Evolutionary conservation across 2,888 invertebrate species (phyloP).

Genomic region (Cephus pulcher): DNA sequence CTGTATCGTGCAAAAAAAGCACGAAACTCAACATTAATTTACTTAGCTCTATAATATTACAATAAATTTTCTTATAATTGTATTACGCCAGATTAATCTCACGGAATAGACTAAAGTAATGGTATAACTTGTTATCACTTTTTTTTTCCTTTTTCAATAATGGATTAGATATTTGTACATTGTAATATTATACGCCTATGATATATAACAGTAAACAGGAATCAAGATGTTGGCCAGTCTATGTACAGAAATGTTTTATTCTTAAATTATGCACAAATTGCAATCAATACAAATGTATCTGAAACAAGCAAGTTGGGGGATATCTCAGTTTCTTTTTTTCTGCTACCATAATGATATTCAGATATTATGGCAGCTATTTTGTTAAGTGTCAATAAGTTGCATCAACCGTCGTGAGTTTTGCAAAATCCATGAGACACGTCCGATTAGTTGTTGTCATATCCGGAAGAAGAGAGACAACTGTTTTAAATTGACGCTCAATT

Average conservation of each 20-base stretch:
- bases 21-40: no score
- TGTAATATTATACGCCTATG: no score
- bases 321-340: slow-evolving; percentile 63
- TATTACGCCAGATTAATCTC: no score
- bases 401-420: slow-evolving; percentile 58
- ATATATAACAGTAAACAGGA: not conserved
- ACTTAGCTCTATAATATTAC: no score
- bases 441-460: slow-evolving; percentile 66
- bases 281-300: slow-evolving; percentile 69
- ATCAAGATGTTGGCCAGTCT: slow-evolving; percentile 34
- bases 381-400: slow-evolving; percentile 60
- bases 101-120: no score
- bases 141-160: no score
- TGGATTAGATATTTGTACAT: no score
- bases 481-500: slow-evolving; percentile 52
- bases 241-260: slow-evolving; percentile 69
- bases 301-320: slow-evolving; percentile 68
- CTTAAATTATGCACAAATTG: slow-evolving; percentile 69
- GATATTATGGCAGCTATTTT: slow-evolving; percentile 59
- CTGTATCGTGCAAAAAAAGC: no score
- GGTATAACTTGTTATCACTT: no score
- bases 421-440: slow-evolving; percentile 64
- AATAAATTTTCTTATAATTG: no score
- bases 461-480: slow-evolving; percentile 62
- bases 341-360: slow-evolving; percentile 63